Evolutionary conservation across 2,797 vertebrate genomes (phyloP).

Genomic region (Clarias platycephalus): DNA sequence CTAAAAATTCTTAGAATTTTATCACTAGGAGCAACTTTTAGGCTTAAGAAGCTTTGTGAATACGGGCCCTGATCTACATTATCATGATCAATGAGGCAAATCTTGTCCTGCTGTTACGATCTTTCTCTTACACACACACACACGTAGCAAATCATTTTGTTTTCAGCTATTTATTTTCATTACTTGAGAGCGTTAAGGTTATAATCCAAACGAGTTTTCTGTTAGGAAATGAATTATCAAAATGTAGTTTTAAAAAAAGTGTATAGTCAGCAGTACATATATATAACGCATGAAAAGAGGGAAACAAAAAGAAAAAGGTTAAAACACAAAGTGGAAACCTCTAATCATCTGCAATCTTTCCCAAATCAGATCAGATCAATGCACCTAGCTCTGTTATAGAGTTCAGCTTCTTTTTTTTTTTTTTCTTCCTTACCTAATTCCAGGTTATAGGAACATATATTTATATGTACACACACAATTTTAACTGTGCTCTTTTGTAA

Average conservation of each 20-base stretch:
- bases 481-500: constrained; percentile 63
- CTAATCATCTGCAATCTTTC: constrained; percentile 45
- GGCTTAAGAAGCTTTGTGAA: too few species aligned
- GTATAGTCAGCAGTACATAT: constrained; percentile 77
- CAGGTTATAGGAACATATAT: constrained; percentile 55
- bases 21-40: too few species aligned
- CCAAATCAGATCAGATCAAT: constrained; percentile 42
- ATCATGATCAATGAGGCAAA: too few species aligned
- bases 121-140: constrained; percentile 14
- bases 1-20: too few species aligned
- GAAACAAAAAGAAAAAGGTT: constrained; percentile 57
- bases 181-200: constrained; percentile 77
- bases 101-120: neutral
- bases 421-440: constrained; percentile 31
- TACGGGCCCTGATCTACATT: too few species aligned
- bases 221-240: constrained; percentile 83
- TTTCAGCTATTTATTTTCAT: constrained; percentile 78
- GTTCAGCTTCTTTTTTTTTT: constrained; percentile 13
- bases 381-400: constrained; percentile 43
- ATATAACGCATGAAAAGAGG: constrained; percentile 62
- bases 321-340: constrained; percentile 56
- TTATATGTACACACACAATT: constrained; percentile 59
- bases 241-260: constrained; percentile 81
- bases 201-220: constrained; percentile 78
- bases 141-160: constrained; percentile 45